phyloP scores from a whole-genome alignment of 2,797 vertebrate genomes.

The Rhynchonycteris naso region DNA sequence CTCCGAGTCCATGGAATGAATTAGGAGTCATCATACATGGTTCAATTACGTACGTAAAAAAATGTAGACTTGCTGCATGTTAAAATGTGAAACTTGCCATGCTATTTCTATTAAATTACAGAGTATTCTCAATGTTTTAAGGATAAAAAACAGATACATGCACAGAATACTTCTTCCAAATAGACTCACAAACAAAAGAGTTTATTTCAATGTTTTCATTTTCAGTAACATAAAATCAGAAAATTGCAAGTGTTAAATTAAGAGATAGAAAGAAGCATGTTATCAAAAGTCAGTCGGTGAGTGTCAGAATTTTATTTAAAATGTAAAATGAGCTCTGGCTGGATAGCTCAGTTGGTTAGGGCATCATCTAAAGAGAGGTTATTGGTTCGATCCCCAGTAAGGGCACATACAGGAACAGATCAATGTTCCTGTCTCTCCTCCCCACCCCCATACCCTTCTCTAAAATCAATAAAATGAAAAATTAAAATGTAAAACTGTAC shows the following conservation, averaged over 20 bases:
- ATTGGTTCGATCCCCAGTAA: too few relatives aligned
- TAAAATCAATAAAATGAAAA: too few relatives aligned
- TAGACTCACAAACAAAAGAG: neutral
- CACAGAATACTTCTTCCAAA: neutral
- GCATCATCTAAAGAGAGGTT: too few relatives aligned
- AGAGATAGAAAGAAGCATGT: neutral
- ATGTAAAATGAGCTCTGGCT: neutral
- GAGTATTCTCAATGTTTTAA: neutral
- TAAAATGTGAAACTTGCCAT: neutral
- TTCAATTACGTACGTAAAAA: neutral
- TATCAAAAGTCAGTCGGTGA: neutral
- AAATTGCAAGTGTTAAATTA: neutral
- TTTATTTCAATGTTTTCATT: constrained; percentile 39
- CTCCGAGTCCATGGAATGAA: neutral
- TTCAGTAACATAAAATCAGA: constrained; percentile 13
- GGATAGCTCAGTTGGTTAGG: too few relatives aligned
- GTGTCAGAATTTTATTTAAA: constrained; percentile 30
- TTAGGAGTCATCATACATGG: neutral
- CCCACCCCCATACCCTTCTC: too few relatives aligned
- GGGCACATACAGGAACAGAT: too few relatives aligned
- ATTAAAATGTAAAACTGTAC: too few relatives aligned
- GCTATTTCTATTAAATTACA: neutral
- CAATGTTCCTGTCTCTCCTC: too few relatives aligned
- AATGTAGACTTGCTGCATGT: neutral
- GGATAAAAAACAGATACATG: neutral